Base-by-base conservation (phyloP, 1,140 invertebrate genomes). In the Bacillus rossius region DNA sequence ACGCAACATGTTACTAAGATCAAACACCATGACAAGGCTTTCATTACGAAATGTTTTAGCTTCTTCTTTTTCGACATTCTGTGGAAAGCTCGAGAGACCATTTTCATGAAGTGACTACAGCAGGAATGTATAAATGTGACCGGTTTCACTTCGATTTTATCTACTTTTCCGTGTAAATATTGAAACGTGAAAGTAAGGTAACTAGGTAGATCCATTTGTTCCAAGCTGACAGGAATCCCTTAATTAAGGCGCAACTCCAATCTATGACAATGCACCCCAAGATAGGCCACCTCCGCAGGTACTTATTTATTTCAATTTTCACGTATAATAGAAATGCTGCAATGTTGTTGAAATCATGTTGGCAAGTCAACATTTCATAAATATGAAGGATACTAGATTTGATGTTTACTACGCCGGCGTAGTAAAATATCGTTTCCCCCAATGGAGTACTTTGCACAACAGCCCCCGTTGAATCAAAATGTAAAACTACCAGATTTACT, bases 201-300 rank as follows among this genome's bases (percentile, higher is more conserved):
- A 0, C 47, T 7, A 7, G 47, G 14, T 10, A 61, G 54, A 42
- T 58, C 13, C 0, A 52, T 41, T 4, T 14, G 53, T 61, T 64
- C 56, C 29, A 34, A 34, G 29, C 29, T 7, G 10, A 34, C 29
- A 34, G 10, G 10, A 34, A 34, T 34, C 29, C 62, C 17, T 65
- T 63, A 10, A 65, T 63, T 8, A 60, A 41, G 47, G 61, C 57
- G 61, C 57, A 65, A 50, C 55, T 61, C 64, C 57, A 63, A 42
- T 65, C 61, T 26, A 61, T 48, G 19, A 49, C 43, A 8, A 61
- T 49, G 41, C 61, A 20, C 55, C 55, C 53, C 16, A 60, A 63
- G 51, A 25, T 48, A 19, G 61, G 64, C 61, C 56, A 65, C 19
- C 47, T 51, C 17, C 51, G 49, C 45, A 19, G 14, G 2, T 57